Conservation (phyloP, 2,113 vertebrate species). For the Lucifuga dentata region DNA sequence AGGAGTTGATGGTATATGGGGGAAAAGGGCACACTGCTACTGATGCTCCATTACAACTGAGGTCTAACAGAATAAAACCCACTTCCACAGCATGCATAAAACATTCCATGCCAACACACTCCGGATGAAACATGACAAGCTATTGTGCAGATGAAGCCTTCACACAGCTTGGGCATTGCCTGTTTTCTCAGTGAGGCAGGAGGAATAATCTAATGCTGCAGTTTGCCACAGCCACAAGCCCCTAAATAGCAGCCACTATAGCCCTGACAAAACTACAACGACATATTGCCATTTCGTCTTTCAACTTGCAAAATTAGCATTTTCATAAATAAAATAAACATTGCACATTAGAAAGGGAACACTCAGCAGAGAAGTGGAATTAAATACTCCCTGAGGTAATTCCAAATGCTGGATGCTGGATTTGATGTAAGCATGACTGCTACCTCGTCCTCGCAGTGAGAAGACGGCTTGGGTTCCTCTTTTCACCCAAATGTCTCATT, state of each 20-base stretch:
- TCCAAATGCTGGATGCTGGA: slow-evolving; percentile 27
- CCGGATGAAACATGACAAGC: background rate
- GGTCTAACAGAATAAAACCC: background rate
- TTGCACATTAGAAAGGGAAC: slow-evolving; percentile 42
- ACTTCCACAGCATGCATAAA: background rate
- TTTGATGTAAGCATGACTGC: slow-evolving; percentile 48
- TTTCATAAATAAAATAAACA: slow-evolving; percentile 57
- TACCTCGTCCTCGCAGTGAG: slow-evolving; percentile 26
- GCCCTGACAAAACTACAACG: slow-evolving; percentile 26
- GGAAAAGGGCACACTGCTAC: background rate
- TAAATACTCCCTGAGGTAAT: slow-evolving; percentile 61
- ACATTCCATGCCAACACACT: background rate
- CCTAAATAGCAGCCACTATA: slow-evolving; percentile 31
- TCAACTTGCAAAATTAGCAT: slow-evolving; percentile 50
- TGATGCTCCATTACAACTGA: background rate
- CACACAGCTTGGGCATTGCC: background rate
- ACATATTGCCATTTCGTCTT: slow-evolving; percentile 25
- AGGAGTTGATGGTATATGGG: slow-evolving; percentile 3
- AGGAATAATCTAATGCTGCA: slow-evolving; percentile 14
- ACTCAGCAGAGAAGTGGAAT: slow-evolving; percentile 48
- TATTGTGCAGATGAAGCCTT: slow-evolving; percentile 11
- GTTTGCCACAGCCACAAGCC: background rate
- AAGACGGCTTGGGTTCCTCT: slow-evolving; percentile 57
- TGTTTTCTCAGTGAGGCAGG: background rate
- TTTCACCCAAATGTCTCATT: slow-evolving; percentile 82